Base-by-base conservation (phyloP, 2,113 vertebrate genomes). In the Corydoras sp. region DNA sequence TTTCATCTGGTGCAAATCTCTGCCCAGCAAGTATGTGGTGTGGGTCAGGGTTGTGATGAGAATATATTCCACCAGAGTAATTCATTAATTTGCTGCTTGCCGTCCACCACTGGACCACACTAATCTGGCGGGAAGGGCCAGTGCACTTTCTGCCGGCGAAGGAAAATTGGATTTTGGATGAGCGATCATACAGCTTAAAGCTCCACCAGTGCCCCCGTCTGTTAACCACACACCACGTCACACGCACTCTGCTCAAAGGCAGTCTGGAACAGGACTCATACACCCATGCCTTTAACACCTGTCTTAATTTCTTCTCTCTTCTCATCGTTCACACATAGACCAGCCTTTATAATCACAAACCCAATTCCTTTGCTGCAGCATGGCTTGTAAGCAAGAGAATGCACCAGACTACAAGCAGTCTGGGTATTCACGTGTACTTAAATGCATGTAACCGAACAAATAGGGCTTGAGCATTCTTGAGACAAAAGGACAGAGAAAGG, bases 31-130 rank as follows among this genome's bases (percentile, higher is more conserved):
- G 35, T 43, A 8, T 43, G 35, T 43, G 35, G 4, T 43, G 7
- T 43, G 35, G 35, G 35, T 43, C 73, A 79, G 65, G 64, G 58
- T 31, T 24, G 65, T 55, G 77, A 75, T 75, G 69, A 72, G 65
- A 73, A 66, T 78, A 78, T 69, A 78, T 75, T 78, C 73, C 73
- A 71, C 53, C 55, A 61, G 65, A 68, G 58, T 81, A 80, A 79
- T 80, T 72, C 58, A 81, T 86, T 83, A 81, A 76, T 79, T 79
- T 79, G 73, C 69, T 76, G 73, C 72, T 76, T 76, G 69, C 77
- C 68, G 72, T 72, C 73, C 69, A 35, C 67, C 73, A 79, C 69
- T 79, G 69, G 64, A 61, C 73, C 65, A 61, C 73, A 78, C 74
- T 79, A 75, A 75, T 79, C 73, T 71, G 10, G 67, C 61, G 15